Conservation (phyloP, 2,888 invertebrate genomes). For the Drosophila nigritarsus region DNA sequence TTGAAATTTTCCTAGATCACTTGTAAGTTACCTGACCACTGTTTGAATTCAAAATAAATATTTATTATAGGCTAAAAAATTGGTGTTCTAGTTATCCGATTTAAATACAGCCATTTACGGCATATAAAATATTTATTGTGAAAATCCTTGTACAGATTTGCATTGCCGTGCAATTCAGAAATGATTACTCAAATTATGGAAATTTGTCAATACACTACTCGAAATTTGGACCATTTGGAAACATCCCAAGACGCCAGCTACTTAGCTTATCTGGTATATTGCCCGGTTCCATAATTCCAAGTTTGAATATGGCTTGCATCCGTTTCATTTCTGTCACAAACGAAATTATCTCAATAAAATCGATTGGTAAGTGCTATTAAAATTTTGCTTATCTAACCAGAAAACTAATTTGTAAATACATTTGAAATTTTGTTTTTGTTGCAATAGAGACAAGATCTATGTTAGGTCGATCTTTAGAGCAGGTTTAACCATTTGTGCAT, state of each 20-base stretch:
- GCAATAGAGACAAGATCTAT: slow-evolving; percentile 68
- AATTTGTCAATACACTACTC: too few species aligned
- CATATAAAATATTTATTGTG: background rate
- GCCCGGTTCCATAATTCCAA: slow-evolving; percentile 5
- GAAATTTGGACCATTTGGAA: too few species aligned
- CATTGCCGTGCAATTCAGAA: background rate
- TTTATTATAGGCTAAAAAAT: background rate
- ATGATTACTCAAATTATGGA: too few species aligned
- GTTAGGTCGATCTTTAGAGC: slow-evolving; percentile 28
- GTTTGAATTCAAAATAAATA: background rate
- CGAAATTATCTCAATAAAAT: slow-evolving; percentile 34
- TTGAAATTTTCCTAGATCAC: background rate
- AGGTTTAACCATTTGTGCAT: slow-evolving; percentile 59
- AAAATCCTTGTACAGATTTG: background rate
- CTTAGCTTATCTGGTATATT: slow-evolving; percentile 5
- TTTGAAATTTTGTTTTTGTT: slow-evolving; percentile 34
- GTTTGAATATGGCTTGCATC: slow-evolving; percentile 10
- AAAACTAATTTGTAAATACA: slow-evolving; percentile 36
- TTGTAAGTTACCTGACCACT: background rate
- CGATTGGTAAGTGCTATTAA: slow-evolving; percentile 49
- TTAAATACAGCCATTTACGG: background rate
- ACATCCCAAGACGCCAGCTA: background rate
- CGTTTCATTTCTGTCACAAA: slow-evolving; percentile 26
- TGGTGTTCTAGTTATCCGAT: background rate
- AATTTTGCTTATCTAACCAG: slow-evolving; percentile 54